Evolutionary conservation across 2,888 invertebrate species (phyloP), one percentile per base, ranked within the genome.

Genomic region (Globia sparganii): DNA sequence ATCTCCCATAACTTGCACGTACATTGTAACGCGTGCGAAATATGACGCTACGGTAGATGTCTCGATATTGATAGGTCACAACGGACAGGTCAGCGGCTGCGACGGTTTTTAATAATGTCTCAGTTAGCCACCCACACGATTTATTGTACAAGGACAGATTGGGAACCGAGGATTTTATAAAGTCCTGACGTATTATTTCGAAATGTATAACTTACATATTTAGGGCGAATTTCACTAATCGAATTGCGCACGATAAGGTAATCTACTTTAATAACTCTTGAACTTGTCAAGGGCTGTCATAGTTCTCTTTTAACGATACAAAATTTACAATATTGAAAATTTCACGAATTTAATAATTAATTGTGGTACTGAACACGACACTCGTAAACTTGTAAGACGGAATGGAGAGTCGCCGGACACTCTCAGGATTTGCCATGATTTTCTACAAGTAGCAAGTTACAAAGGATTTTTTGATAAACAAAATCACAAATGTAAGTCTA

Each of bases 51-150:
- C 88, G 87, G 90, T 91, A 91, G 93, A 90, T 92, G 92, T 91
- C 90, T 89, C 68, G 90, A 92, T 93, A 94, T 93, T 92, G 93
- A 94, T 94, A 93, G 93, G 92, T 90, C 90, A 89, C 91, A 90
- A 91, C 89, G 88, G 90, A 91, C 89, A 90, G 92, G 92, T 91
- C 91, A 91, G 89, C 89, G 81, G 81, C 77, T 78, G 86, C 46
- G 75, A 59, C 86, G 87, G 78, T 89, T 93, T 93, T 93, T 93
- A 94, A 93, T 93, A 94, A 92, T 90, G 89, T 90, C 85, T 88
- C 80, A 77, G 83, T 88, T 86, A 80, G 56, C 82, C 43, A 67
- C 71, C 25, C 58, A 71, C 25, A 53, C 37, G 79, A 85, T 87
- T 84, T 81, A 79, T 82, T 53, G 65, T 53, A 71, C 58, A 61